Evolutionary conservation across 2,113 vertebrate genomes (phyloP).

Genomic region (Globicephala melas): DNA sequence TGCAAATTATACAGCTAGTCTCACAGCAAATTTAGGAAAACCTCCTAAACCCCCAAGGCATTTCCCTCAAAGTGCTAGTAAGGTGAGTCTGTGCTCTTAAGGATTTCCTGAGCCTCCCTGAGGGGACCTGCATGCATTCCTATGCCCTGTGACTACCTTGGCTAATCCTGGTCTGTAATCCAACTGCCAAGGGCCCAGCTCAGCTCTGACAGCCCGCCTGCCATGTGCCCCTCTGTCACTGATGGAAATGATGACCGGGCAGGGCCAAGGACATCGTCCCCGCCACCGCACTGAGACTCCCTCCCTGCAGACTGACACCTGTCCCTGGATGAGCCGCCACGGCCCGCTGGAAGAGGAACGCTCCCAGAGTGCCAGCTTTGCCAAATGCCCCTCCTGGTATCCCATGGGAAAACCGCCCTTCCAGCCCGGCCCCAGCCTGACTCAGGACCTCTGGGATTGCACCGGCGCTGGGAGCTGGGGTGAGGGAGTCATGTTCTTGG

Average conservation of each 20-base stretch:
- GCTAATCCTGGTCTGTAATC: background rate
- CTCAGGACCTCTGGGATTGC: background rate
- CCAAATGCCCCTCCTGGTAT: rapidly evolving
- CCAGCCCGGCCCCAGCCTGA: background rate
- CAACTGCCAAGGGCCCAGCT: rapidly evolving
- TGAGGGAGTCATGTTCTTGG: background rate
- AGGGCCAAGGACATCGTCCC: background rate
- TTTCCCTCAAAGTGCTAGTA: rapidly evolving
- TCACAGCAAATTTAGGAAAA: background rate
- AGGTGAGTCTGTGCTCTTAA: no score
- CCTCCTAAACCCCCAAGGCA: background rate
- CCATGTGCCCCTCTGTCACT: rapidly evolving
- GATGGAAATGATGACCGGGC: rapidly evolving
- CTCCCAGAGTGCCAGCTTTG: background rate
- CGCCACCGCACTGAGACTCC: rapidly evolving
- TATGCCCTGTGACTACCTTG: no score
- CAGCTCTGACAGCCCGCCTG: rapidly evolving
- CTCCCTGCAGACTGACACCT: background rate
- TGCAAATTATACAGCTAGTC: background rate
- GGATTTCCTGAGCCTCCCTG: background rate
- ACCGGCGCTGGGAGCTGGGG: background rate
- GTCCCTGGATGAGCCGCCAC: rapidly evolving
- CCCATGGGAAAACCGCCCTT: background rate
- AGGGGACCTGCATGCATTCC: no score
- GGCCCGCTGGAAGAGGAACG: background rate